Evolutionary conservation across 1,140 invertebrate genomes (phyloP).

Genomic region (Trinorchestia longiramus): DNA sequence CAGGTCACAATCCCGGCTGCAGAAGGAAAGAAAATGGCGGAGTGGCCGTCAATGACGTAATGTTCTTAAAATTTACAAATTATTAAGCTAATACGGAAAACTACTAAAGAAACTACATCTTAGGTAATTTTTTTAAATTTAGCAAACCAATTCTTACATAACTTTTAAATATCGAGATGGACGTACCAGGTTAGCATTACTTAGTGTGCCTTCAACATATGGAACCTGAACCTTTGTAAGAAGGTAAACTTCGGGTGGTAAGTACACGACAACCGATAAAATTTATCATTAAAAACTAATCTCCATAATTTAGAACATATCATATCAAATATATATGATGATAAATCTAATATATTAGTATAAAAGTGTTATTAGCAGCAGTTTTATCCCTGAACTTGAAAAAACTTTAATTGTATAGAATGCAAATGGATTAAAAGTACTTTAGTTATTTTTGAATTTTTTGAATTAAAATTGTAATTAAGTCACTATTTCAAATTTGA

Average conservation of each 20-base stretch:
- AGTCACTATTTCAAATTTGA: too few species aligned
- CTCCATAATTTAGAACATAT: neutral
- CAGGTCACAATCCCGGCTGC: neutral
- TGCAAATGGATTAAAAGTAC: too few species aligned
- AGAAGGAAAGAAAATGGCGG: slow-evolving; percentile 45
- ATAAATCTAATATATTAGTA: neutral
- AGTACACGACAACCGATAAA: neutral
- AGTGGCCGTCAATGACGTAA: neutral
- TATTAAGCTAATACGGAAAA: neutral
- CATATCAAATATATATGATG: neutral
- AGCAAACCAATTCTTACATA: neutral
- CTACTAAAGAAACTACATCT: neutral
- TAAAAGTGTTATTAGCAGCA: too few species aligned
- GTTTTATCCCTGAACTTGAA: too few species aligned
- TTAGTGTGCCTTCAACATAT: neutral
- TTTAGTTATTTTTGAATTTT: too few species aligned
- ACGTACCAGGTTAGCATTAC: slow-evolving; percentile 41
- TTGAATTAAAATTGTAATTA: too few species aligned
- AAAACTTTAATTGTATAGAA: too few species aligned
- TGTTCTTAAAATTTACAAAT: neutral
- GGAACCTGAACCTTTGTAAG: slow-evolving; percentile 18
- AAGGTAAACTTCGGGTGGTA: neutral
- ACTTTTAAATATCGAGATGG: neutral
- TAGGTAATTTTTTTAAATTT: neutral
- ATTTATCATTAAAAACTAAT: neutral